Base-by-base conservation (phyloP, 2,888 invertebrate species). In the Ornithoptera alexandrae region DNA sequence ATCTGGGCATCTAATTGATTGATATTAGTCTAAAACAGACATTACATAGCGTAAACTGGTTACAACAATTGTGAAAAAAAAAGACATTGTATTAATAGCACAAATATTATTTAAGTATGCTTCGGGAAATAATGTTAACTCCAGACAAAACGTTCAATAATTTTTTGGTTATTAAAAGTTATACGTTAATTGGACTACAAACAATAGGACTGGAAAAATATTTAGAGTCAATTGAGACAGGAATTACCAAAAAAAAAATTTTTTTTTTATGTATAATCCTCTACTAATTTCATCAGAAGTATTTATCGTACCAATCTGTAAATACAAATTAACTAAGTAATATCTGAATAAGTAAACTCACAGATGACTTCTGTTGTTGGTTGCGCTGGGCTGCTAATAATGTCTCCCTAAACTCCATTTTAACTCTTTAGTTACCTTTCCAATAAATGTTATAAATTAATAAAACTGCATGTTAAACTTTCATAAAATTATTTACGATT, bases 301-400 rank as follows among this genome's bases (percentile, higher is more conserved):
- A 53, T n/a, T n/a, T 53, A n/a, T 6, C 5, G 18, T 6, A 7
- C n/a, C 1, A 61, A 61, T 42, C 1, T 12, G 30, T 18, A 61
- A 39, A 61, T 39, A 61, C 2, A 61, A 61, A 1, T 61, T 42
- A 42, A 20, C 61, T 62, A 62, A 65, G 39, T 81, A 72, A 60
- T 65, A 68, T 74, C 69, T 73, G 72, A 74, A 75, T 63, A 76
- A 79, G 75, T 69, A 73, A 79, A 89, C 90, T 91, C 83, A 91
- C 92, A 87, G 91, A 90, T 86, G 92, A 90, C 82, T 92, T 91
- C 83, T 91, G 89, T 90, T 92, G 92, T 90, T 92, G 92, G 85
- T 92, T 92, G 79, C 90, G 82, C 80, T 92, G 92, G 72, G 92
- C 92, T 79, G 92, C 92, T 73, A 92, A 80, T 73, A 92, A 82